These are phyloP conservation scores for Scaptomyza polygonia DNA, from an alignment of 2,888 invertebrate genomes.

Conservation along the genomic window DNA sequence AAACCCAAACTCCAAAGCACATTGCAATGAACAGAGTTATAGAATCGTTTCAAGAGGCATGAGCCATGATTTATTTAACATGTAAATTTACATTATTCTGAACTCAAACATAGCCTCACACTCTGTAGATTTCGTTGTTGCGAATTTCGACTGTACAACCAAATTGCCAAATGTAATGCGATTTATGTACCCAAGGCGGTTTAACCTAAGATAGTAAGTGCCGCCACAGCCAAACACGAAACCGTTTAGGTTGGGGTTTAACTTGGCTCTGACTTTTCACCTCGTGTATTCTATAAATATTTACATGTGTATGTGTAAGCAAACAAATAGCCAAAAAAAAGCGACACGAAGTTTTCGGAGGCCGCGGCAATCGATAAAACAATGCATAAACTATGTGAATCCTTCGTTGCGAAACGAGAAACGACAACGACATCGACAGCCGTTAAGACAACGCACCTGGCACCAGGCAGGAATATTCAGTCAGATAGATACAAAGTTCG, in stretches of 20 bases:
- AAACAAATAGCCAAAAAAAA: constrained; percentile 44
- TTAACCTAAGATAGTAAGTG: constrained; percentile 53
- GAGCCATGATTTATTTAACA: neutral
- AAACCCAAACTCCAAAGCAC: neutral
- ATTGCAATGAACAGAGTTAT: neutral
- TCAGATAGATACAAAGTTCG: constrained; percentile 16
- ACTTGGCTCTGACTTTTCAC: neutral
- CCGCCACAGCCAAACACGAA: constrained; percentile 49
- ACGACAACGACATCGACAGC: constrained; percentile 33
- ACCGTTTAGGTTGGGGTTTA: constrained; percentile 9
- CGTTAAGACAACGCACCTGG: constrained; percentile 32
- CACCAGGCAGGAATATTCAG: constrained; percentile 17
- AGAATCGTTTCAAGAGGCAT: neutral
- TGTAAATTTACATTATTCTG: constrained; percentile 6
- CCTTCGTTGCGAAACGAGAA: constrained; percentile 59
- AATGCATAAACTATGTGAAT: constrained; percentile 78
- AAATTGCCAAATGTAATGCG: constrained; percentile 73
- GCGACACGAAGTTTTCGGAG: constrained; percentile 54
- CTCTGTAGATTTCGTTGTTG: neutral
- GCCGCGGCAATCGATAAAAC: constrained; percentile 82
- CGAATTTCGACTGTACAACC: constrained; percentile 20
- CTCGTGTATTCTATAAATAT: constrained; percentile 60
- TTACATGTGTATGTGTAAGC: constrained; percentile 57
- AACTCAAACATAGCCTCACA: neutral
- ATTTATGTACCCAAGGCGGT: constrained; percentile 51